Evolutionary conservation across 1,140 invertebrate species (phyloP).

Genomic region (Trichoplusia ni): DNA sequence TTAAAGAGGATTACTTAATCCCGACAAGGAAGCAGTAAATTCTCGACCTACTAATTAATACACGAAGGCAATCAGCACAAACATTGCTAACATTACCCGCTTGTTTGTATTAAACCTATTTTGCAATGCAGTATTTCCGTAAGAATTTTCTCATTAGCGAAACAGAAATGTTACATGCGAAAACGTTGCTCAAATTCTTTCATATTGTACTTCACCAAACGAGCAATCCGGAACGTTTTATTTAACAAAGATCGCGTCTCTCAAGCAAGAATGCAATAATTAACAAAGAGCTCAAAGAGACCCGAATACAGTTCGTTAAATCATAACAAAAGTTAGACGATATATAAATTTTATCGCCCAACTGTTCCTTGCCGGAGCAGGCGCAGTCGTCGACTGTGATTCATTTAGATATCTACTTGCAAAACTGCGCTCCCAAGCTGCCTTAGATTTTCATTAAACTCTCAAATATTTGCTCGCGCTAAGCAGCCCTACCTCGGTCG

Average conservation of each 20-base stretch:
- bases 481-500: conserved; percentile 46
- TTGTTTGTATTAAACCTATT: not conserved
- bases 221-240: not conserved
- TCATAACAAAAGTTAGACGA: conserved; percentile 71
- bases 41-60: not conserved
- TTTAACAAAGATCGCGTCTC: conserved; percentile 14
- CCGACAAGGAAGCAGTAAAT: not conserved
- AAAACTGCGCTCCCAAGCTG: conserved; percentile 52
- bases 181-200: conserved; percentile 9
- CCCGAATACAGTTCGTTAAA: conserved; percentile 68
- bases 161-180: conserved; percentile 6
- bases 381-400: conserved; percentile 54
- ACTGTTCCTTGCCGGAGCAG: conserved; percentile 50
- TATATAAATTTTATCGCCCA: conserved; percentile 70
- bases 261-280: conserved; percentile 44
- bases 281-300: conserved; percentile 56
- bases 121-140: conserved; percentile 10
- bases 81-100: not conserved
- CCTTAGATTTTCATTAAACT: conserved; percentile 69
- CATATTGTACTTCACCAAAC: not conserved
- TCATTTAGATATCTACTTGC: conserved; percentile 66
- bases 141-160: conserved; percentile 5
- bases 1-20: conserved; percentile 27
- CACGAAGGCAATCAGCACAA: conserved; percentile 7
- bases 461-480: conserved; percentile 65